Evolutionary conservation across 1,140 invertebrate genomes (phyloP), one percentile per base, ranked within the genome.

Genomic region (Epicauta chinensis): DNA sequence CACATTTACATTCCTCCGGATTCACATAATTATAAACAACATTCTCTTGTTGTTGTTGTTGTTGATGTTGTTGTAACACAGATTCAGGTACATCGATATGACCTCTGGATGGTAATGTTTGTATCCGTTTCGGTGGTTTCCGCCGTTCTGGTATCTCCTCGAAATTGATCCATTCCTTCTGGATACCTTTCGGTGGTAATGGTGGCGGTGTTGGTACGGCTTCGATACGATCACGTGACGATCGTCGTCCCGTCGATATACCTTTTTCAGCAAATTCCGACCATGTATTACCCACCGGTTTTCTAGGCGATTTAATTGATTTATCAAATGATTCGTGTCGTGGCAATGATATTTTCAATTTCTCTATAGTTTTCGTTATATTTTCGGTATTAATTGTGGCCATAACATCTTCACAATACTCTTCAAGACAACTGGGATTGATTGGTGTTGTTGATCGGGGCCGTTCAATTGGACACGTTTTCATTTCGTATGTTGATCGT

Each of bases 401-500:
- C 7, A 59, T 46, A 10, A 73, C 64, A 57, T 73, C 60, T 58
- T 77, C 56, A 65, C 75, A 74, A 53, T 77, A 91, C 60, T 90
- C 88, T 62, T 92, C 88, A 36, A 93, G 69, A 14, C 83, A 77
- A 3, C 81, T 82, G 13, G 87, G 82, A 70, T 85, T 87, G 32
- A 89, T 81, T 2, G 87, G 87, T 34, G 88, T 88, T 14, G 84
- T 87, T n/a, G 88, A 89, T 5, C 91, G 76, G 12, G 92, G 92
- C 56, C 91, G 75, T 58, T 92, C 89, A 46, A 92, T 84, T 0
- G 89, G 87, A 59, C 81, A 89, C n/a, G 85, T 92, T 55, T 80
- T 87, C 14, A 84, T 76, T 66, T 83, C 77, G 59, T 75, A 75
- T 16, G 75, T 75, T 23, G 84, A 77, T 43, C 90, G 75, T 66